These are phyloP conservation scores for Drosophila neocordata DNA, from an alignment of 1,140 invertebrate species.

Conservation along the genomic window DNA sequence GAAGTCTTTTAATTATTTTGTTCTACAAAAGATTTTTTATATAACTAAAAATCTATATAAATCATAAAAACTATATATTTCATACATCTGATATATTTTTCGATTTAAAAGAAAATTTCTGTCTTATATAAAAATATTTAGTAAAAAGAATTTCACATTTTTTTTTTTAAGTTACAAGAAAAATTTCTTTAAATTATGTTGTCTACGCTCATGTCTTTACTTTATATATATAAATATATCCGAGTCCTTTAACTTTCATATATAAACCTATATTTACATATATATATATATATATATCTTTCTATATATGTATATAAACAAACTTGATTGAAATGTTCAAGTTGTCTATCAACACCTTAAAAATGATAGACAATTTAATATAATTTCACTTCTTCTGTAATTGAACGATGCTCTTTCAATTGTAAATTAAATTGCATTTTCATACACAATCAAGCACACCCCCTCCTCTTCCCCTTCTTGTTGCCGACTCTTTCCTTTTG, in stretches of 20 bases:
- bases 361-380: constrained; percentile 10
- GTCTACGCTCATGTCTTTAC: too few relatives aligned
- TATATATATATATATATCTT: neutral
- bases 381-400: constrained; percentile 2
- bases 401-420: constrained; percentile 3
- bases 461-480: neutral
- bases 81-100: too few relatives aligned
- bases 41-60: too few relatives aligned
- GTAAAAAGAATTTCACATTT: too few relatives aligned
- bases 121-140: too few relatives aligned
- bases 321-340: constrained; percentile 28
- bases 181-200: too few relatives aligned
- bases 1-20: neutral
- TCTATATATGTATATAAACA: neutral
- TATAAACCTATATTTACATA: neutral
- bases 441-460: neutral
- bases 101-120: too few relatives aligned
- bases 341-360: constrained; percentile 12
- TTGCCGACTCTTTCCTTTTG: too few relatives aligned
- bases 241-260: neutral
- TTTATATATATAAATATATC: neutral
- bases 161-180: too few relatives aligned
- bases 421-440: neutral
- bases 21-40: neutral
- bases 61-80: neutral